These are phyloP conservation scores for Carapus acus DNA, from an alignment of 2,797 vertebrate genomes.

Conservation along the genomic window DNA sequence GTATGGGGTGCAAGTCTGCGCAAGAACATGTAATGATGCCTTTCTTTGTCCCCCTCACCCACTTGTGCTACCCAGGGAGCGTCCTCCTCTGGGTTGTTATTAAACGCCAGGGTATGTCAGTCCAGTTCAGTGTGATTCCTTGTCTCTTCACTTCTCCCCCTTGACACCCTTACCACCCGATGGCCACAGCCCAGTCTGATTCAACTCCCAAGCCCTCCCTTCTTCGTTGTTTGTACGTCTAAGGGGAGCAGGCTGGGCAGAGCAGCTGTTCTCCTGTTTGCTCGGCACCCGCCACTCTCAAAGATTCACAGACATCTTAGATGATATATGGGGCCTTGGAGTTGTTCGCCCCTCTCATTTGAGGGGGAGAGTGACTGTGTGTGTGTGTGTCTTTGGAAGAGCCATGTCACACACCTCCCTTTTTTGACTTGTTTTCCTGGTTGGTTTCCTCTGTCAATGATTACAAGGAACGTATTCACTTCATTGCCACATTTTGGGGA, in stretches of 20 bases:
- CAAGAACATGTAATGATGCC: slow-evolving; percentile 60
- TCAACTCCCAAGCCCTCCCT: slow-evolving; percentile 42
- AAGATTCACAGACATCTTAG: slow-evolving; percentile 43
- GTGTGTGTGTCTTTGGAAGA: slow-evolving; percentile 29
- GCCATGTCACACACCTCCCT: slow-evolving; percentile 28
- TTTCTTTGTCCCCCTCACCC: slow-evolving; percentile 64
- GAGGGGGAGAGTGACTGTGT: slow-evolving; percentile 39
- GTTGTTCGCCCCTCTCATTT: slow-evolving; percentile 47
- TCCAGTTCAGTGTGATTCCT: slow-evolving; percentile 54
- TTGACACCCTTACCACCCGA: slow-evolving; percentile 40
- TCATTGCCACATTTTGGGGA: slow-evolving; percentile 50
- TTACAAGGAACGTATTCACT: slow-evolving; percentile 47
- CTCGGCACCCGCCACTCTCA: slow-evolving; percentile 22
- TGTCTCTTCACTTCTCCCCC: slow-evolving; percentile 27
- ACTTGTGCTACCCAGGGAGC: slow-evolving; percentile 78
- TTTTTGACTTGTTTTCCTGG: slow-evolving; percentile 28
- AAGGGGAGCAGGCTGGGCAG: slow-evolving; percentile 17
- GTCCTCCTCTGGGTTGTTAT: slow-evolving; percentile 81
- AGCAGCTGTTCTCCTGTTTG: slow-evolving; percentile 30
- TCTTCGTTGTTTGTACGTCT: slow-evolving; percentile 41
- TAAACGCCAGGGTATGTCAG: slow-evolving; percentile 85
- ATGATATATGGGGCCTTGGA: slow-evolving; percentile 23
- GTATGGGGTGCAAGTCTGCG: slow-evolving; percentile 28
- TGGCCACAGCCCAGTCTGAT: slow-evolving; percentile 38
- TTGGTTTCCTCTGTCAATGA: slow-evolving; percentile 31